Percentiles rank a stretch among this genome's conserved stretches.
Evolutionary conservation across 2,888 invertebrate genomes (phyloP).

Genomic region (Holacanthella duospinosa): DNA sequence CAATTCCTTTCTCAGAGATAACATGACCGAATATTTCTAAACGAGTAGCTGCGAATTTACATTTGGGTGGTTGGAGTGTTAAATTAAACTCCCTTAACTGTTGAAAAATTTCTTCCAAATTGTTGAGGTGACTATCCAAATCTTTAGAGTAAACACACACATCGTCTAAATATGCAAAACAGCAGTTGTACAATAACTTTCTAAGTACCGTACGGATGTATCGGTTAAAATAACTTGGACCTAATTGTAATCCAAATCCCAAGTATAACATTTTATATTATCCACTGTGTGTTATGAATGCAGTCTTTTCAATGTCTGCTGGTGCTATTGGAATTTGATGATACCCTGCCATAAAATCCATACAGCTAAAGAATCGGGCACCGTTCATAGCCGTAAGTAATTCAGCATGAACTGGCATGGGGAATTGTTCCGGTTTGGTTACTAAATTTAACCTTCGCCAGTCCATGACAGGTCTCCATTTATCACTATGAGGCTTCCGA

Average conservation of each 20-base stretch:
- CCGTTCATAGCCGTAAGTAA: conserved; percentile 38
- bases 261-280: conserved; percentile 40
- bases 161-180: conserved; percentile 38
- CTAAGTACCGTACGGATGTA: conserved; percentile 38
- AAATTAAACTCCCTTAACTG: conserved; percentile 31
- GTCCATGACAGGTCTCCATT: conserved; percentile 23
- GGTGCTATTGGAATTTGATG: conserved; percentile 39
- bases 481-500: not conserved
- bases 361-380: conserved; percentile 37
- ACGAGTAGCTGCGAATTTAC: conserved; percentile 29
- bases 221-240: conserved; percentile 40
- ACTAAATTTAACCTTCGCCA: conserved; percentile 37
- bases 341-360: conserved; percentile 40
- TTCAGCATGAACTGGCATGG: conserved; percentile 41
- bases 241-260: conserved; percentile 41
- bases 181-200: conserved; percentile 28
- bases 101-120: conserved; percentile 23
- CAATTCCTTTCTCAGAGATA: conserved; percentile 36
- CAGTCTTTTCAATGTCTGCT: conserved; percentile 39
- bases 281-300: conserved; percentile 41
- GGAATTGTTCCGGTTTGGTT: conserved; percentile 39
- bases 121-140: conserved; percentile 30
- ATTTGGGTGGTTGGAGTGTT: conserved; percentile 38
- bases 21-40: conserved; percentile 39
- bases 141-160: conserved; percentile 30